Evolutionary conservation across 2,888 invertebrate genomes (phyloP).

Genomic region (Biston betularia): DNA sequence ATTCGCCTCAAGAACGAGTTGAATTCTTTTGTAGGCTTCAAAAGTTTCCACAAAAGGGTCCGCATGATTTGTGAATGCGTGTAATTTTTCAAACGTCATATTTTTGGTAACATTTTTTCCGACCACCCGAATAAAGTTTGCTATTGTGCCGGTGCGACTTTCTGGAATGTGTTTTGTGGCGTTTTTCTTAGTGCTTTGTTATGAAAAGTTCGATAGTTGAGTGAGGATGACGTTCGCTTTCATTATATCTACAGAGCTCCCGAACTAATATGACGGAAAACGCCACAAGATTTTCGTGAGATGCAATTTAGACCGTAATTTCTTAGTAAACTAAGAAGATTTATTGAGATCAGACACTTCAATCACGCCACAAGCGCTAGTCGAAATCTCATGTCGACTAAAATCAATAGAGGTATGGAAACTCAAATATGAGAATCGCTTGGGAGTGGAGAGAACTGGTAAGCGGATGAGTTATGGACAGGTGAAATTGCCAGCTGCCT

Average conservation of each 20-base stretch:
- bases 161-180: conserved; percentile 69
- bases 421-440: conserved; percentile 44
- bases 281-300: neutral
- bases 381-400: conserved; percentile 3
- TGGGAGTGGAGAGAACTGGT: conserved; percentile 46
- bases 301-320: too few species aligned
- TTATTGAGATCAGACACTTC: neutral
- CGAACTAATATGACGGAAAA: neutral
- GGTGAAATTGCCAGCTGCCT: conserved; percentile 60
- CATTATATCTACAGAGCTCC: conserved; percentile 57
- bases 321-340: neutral
- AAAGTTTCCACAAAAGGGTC: conserved; percentile 82
- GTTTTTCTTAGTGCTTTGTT: conserved; percentile 68
- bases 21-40: conserved; percentile 74
- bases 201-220: conserved; percentile 73
- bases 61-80: conserved; percentile 85
- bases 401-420: conserved; percentile 33
- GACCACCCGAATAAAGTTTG: conserved; percentile 78
- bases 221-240: conserved; percentile 63
- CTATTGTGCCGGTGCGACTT: conserved; percentile 78
- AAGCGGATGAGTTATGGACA: conserved; percentile 60
- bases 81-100: conserved; percentile 86
- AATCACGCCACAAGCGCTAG: neutral
- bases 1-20: conserved; percentile 77
- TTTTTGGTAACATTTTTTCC: conserved; percentile 80